These are phyloP conservation scores for Corydoras maculifer DNA, from an alignment of 2,113 vertebrate species.

Conservation along the genomic window DNA sequence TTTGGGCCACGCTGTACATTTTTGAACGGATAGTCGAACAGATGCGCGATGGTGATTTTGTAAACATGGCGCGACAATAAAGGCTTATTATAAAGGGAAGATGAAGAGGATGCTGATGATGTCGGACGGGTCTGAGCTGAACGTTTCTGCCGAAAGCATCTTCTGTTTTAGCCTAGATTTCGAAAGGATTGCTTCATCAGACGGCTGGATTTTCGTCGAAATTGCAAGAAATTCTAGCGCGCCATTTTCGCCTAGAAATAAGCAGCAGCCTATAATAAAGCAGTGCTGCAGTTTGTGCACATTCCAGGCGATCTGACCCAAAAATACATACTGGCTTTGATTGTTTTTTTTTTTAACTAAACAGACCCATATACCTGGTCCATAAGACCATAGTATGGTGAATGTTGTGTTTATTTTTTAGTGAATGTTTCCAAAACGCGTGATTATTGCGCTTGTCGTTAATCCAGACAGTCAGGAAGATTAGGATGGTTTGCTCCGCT, in stretches of 20 bases:
- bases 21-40: neutral
- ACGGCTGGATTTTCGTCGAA: neutral
- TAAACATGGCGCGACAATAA: slow-evolving; percentile 10
- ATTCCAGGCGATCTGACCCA: too few species aligned
- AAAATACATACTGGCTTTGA: too few species aligned
- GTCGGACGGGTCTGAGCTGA: neutral
- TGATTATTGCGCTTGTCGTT: slow-evolving; percentile 34
- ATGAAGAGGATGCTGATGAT: neutral
- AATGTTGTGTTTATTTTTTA: too few species aligned
- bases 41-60: neutral
- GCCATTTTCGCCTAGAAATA: neutral
- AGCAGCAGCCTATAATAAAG: neutral
- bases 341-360: too few species aligned
- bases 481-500: slow-evolving; percentile 45
- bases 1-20: neutral
- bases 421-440: slow-evolving; percentile 1
- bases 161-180: neutral
- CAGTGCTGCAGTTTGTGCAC: too few species aligned
- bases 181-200: neutral
- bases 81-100: neutral
- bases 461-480: slow-evolving; percentile 39
- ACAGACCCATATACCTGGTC: too few species aligned
- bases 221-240: neutral
- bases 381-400: too few species aligned
- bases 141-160: neutral